phyloP scores from a whole-genome alignment of 1,140 invertebrate species.

The Drosophila elegans region DNA sequence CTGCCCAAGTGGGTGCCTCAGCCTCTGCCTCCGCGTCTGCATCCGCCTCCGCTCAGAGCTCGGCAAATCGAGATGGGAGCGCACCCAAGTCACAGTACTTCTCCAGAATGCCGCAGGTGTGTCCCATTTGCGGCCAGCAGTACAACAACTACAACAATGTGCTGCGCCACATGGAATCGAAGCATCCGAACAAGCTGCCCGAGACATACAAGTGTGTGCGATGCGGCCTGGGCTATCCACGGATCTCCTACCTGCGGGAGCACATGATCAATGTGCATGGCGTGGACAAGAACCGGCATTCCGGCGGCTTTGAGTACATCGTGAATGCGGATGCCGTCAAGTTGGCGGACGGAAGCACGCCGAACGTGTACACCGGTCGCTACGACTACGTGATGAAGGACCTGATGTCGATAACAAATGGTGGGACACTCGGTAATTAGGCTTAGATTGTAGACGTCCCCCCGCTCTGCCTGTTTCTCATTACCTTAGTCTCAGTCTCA shows the following conservation, averaged over 20 bases:
- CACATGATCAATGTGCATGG: slow-evolving; percentile 82
- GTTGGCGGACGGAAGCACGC: slow-evolving; percentile 65
- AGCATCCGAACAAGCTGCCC: slow-evolving; percentile 84
- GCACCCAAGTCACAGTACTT: slow-evolving; percentile 81
- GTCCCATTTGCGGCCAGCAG: slow-evolving; percentile 82
- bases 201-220: slow-evolving; percentile 82
- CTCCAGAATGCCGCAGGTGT: slow-evolving; percentile 82
- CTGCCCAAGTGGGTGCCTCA: not conserved
- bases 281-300: slow-evolving; percentile 74
- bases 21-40: not conserved
- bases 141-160: slow-evolving; percentile 85
- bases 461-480: slow-evolving; percentile 3
- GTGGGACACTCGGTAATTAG: slow-evolving; percentile 83
- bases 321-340: slow-evolving; percentile 80
- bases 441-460: slow-evolving; percentile 61
- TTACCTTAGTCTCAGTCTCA: not conserved
- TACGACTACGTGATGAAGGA: slow-evolving; percentile 84
- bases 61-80: slow-evolving; percentile 18
- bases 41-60: slow-evolving; percentile 5
- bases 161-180: slow-evolving; percentile 83
- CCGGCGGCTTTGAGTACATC: slow-evolving; percentile 80
- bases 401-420: slow-evolving; percentile 84
- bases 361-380: slow-evolving; percentile 78
- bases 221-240: slow-evolving; percentile 77
- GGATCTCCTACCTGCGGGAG: slow-evolving; percentile 79